A percentile compares a stretch with the other conserved stretches of the same genome.
Conservation (phyloP, 2,113 vertebrate species). For the Ailuropoda melanoleuca region DNA sequence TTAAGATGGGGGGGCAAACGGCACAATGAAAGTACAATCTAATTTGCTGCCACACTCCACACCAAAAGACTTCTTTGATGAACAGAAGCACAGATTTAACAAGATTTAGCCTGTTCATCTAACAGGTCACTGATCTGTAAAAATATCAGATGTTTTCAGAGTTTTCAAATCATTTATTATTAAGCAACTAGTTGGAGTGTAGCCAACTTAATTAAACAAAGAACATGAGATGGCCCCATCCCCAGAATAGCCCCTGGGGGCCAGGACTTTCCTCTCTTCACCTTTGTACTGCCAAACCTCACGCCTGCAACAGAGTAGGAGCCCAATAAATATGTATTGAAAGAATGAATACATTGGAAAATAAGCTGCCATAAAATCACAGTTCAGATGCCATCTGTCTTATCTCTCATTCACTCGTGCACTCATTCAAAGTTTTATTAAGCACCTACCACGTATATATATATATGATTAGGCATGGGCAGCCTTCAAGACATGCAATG, state of each 20-base stretch:
- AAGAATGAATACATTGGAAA: not conserved
- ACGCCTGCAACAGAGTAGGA: not conserved
- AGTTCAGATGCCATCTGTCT: not conserved
- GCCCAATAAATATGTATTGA: not conserved
- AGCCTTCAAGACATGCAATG: not conserved
- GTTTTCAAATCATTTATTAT: conserved; percentile 87
- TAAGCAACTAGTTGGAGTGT: conserved; percentile 79
- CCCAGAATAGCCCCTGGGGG: conserved; percentile 42
- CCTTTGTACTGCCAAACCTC: not conserved
- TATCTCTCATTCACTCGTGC: not conserved
- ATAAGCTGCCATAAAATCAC: not conserved
- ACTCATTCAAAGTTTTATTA: not conserved
- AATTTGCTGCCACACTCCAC: conserved; percentile 66
- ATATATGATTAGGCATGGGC: not conserved
- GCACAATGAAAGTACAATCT: conserved; percentile 63
- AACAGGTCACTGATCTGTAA: conserved; percentile 85
- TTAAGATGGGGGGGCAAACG: not conserved
- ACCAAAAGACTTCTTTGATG: conserved; percentile 78
- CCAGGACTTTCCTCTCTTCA: not conserved
- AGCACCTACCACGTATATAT: not conserved
- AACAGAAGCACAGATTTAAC: conserved; percentile 84
- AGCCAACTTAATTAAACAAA: conserved; percentile 80
- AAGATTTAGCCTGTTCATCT: conserved; percentile 86
- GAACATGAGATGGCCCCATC: conserved; percentile 61
- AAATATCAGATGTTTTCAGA: conserved; percentile 89